These are phyloP conservation scores for Synodontis membranacea DNA, from an alignment of 2,113 vertebrate genomes.

Conservation along the genomic window DNA sequence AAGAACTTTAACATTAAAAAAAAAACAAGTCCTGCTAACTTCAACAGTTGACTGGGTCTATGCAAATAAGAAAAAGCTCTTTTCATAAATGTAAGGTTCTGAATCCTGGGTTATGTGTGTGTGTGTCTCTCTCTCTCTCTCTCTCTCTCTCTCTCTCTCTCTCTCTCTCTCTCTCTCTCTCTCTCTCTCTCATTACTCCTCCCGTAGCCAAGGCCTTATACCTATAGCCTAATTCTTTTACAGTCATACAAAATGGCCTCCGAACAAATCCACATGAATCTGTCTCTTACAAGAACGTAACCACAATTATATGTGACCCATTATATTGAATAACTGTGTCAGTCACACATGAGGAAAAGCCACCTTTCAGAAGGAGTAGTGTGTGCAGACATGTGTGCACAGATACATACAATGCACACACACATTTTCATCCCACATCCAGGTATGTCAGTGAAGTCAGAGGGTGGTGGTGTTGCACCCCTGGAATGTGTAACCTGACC, in stretches of 20 bases:
- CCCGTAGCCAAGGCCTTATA: not conserved
- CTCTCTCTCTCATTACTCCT: not conserved
- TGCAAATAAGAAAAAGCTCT: not conserved
- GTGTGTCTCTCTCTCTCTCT: too few species aligned
- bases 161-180: too few species aligned
- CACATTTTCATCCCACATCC: conserved; percentile 44
- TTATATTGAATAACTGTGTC: conserved; percentile 2
- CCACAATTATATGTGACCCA: conserved; percentile 32
- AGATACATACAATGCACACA: conserved; percentile 36
- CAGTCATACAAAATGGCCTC: conserved; percentile 10
- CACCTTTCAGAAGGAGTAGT: too few species aligned
- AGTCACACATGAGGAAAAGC: not conserved
- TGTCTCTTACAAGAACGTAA: conserved; percentile 12
- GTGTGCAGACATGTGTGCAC: conserved; percentile 7
- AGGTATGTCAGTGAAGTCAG: conserved; percentile 74
- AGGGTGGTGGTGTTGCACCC: conserved; percentile 65
- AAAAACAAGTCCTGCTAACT: not conserved
- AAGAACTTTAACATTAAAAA: not conserved
- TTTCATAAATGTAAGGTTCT: not conserved
- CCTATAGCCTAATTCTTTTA: not conserved
- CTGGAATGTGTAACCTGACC: conserved; percentile 78
- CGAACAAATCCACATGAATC: conserved; percentile 3
- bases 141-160: too few species aligned
- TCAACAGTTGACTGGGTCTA: not conserved
- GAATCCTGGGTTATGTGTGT: not conserved